A percentile compares a stretch with the other conserved stretches of the same genome.
Conservation (phyloP, 2,113 vertebrate genomes). For the Cyanoderma ruficeps region DNA sequence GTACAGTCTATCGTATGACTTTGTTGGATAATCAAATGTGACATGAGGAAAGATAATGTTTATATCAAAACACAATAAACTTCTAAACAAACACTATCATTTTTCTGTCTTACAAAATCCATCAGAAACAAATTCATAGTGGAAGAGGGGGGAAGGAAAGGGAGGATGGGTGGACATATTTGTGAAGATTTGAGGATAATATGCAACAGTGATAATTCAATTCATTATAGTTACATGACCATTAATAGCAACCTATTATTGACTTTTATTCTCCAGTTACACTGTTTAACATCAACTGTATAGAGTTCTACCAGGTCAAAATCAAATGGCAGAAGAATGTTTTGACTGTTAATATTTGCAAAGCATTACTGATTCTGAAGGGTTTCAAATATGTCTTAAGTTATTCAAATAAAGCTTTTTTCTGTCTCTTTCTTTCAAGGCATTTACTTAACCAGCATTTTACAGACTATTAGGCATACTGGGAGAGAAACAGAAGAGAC, state of each 20-base stretch:
- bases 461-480: background rate
- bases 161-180: background rate
- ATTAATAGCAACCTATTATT: background rate
- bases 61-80: background rate
- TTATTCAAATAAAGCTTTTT: background rate
- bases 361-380: background rate
- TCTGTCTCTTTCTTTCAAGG: background rate
- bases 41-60: background rate
- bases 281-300: background rate
- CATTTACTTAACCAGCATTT: background rate
- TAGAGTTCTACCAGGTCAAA: background rate
- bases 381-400: background rate
- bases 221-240: background rate
- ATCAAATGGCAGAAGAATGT: background rate
- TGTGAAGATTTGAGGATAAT: background rate
- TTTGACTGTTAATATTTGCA: conserved; percentile 1
- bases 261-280: background rate
- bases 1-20: background rate
- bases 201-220: background rate
- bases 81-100: background rate
- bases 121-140: background rate
- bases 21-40: background rate
- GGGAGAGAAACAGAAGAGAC: background rate
- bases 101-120: background rate
- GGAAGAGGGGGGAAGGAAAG: rapidly evolving